Conservation (phyloP, 1,140 invertebrate species). For the Pogonomyrmex barbatus region DNA sequence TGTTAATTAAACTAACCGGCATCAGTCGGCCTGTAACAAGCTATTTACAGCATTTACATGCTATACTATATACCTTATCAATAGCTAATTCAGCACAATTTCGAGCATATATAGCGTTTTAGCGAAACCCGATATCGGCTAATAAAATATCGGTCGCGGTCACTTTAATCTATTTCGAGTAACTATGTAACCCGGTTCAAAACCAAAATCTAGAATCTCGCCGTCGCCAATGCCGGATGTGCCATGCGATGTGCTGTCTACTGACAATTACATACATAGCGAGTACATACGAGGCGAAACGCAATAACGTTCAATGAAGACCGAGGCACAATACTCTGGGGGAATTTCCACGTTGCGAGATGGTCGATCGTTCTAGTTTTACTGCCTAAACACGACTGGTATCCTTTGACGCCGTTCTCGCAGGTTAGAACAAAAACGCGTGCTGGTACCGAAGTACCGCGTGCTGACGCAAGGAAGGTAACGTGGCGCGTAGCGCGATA, state of each 20-base stretch:
- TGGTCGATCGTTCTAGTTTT: constrained; percentile 49
- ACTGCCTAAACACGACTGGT: constrained; percentile 16
- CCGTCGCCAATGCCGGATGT: background rate
- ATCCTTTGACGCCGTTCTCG: constrained; percentile 18
- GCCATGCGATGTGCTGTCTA: background rate
- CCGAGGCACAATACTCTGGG: background rate
- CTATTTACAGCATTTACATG: constrained; percentile 49
- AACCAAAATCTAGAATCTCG: constrained; percentile 29
- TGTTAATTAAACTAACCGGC: constrained; percentile 34
- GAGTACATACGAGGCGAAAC: background rate
- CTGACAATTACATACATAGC: background rate
- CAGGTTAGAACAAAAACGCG: constrained; percentile 25
- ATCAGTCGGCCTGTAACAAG: background rate
- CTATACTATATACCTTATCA: constrained; percentile 1
- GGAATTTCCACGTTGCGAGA: constrained; percentile 22
- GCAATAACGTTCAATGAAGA: constrained; percentile 25
- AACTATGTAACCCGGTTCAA: background rate
- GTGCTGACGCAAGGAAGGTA: background rate
- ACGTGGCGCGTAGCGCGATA: background rate
- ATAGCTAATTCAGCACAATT: constrained; percentile 60
- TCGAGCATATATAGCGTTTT: constrained; percentile 20
- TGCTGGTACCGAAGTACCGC: background rate
- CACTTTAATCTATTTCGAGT: constrained; percentile 51
- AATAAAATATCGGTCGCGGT: constrained; percentile 54
- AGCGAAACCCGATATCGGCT: constrained; percentile 17